A percentile compares a stretch with the other conserved stretches of the same genome.
phyloP scores from a whole-genome alignment of 1,140 invertebrate species.

The Drosophila serrata region DNA sequence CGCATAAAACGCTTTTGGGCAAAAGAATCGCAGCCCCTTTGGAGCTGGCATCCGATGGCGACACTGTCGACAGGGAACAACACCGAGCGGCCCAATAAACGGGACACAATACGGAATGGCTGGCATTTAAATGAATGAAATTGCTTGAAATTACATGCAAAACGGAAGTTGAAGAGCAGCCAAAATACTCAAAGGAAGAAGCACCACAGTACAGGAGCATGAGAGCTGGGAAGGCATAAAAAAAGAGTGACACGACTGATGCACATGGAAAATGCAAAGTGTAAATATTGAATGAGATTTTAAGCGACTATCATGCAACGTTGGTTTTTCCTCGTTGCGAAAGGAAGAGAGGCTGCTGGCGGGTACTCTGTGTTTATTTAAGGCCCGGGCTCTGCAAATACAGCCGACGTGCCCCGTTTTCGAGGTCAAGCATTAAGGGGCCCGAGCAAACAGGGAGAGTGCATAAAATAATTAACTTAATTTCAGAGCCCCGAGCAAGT shows the following conservation, averaged over 20 bases:
- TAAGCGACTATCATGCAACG: slow-evolving; percentile 75
- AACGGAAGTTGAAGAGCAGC: slow-evolving; percentile 63
- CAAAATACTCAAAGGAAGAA: slow-evolving; percentile 48
- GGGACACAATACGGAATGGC: slow-evolving; percentile 60
- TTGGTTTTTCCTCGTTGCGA: slow-evolving; percentile 23
- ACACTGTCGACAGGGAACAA: slow-evolving; percentile 9
- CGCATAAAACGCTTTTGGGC: slow-evolving; percentile 68
- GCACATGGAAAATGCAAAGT: slow-evolving; percentile 68
- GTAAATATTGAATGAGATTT: slow-evolving; percentile 79
- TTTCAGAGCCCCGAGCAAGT: slow-evolving; percentile 24
- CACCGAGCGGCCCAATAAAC: slow-evolving; percentile 52
- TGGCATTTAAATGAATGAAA: slow-evolving; percentile 77
- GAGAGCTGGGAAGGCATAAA: neutral
- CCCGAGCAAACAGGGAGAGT: slow-evolving; percentile 28
- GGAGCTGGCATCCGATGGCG: slow-evolving; percentile 18
- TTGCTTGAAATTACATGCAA: slow-evolving; percentile 73
- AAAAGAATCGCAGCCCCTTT: slow-evolving; percentile 26
- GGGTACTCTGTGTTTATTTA: slow-evolving; percentile 21
- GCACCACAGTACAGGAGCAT: neutral
- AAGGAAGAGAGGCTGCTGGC: neutral
- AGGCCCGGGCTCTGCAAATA: slow-evolving; percentile 37
- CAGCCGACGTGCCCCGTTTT: slow-evolving; percentile 40
- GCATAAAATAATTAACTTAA: slow-evolving; percentile 58
- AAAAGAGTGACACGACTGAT: slow-evolving; percentile 50
- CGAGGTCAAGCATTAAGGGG: slow-evolving; percentile 50